Conservation (phyloP, 2,113 vertebrate species). For the Mungos mungo region DNA sequence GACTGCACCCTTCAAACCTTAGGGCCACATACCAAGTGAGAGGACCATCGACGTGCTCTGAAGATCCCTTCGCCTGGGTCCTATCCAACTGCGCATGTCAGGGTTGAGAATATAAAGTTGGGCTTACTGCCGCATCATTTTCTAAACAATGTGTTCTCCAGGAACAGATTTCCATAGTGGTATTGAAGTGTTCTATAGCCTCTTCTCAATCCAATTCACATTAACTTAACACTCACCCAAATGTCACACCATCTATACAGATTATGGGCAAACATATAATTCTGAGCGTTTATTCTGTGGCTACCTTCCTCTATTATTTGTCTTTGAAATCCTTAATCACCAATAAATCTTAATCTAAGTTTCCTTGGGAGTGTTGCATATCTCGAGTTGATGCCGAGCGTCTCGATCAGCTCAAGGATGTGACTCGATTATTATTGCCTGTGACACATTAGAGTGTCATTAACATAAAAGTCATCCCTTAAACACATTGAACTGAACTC, state of each 20-base stretch:
- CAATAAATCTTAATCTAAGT: neutral
- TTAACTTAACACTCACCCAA: neutral
- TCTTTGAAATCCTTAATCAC: conserved; percentile 20
- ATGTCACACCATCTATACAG: neutral
- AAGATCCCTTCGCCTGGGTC: neutral
- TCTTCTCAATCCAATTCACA: neutral
- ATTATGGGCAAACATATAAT: neutral
- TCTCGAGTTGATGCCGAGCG: neutral
- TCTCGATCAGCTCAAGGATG: conserved; percentile 24
- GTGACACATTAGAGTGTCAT: conserved; percentile 47
- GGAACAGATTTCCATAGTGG: neutral
- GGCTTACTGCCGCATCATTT: neutral
- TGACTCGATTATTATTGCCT: conserved; percentile 62
- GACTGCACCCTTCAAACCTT: neutral
- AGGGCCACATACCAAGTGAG: neutral
- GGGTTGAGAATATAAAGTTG: neutral
- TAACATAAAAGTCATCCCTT: conserved; percentile 73
- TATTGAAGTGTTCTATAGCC: neutral
- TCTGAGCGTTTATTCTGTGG: neutral
- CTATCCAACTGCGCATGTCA: neutral
- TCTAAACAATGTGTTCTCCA: neutral
- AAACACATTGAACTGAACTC: conserved; percentile 70
- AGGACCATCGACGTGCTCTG: neutral
- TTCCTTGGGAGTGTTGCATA: neutral
- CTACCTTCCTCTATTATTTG: neutral